phyloP scores from a whole-genome alignment of 2,888 invertebrate genomes.

The Xestia ashworthii region DNA sequence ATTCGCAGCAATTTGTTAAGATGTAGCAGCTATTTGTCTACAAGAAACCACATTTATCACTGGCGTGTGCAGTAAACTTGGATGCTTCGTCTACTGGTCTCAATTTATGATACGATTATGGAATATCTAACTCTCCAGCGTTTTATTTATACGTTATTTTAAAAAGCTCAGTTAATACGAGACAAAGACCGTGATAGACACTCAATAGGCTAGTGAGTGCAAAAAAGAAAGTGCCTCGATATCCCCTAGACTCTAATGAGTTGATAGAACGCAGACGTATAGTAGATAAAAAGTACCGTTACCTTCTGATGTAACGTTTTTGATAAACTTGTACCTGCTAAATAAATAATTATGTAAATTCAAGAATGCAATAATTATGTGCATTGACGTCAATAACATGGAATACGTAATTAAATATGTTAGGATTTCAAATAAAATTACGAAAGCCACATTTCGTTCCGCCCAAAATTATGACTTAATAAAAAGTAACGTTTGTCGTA shows the following conservation, averaged over 20 bases:
- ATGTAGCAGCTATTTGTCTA: slow-evolving; percentile 83
- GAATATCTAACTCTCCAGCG: slow-evolving; percentile 70
- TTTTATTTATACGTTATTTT: slow-evolving; percentile 67
- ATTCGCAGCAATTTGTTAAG: slow-evolving; percentile 80
- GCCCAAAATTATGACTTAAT: slow-evolving; percentile 85
- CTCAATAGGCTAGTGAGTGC: slow-evolving; percentile 10
- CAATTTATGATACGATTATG: slow-evolving; percentile 80
- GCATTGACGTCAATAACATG: slow-evolving; percentile 65
- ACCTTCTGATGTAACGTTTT: slow-evolving; percentile 61
- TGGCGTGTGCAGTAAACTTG: slow-evolving; percentile 67
- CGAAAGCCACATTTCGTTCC: slow-evolving; percentile 80
- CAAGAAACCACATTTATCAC: slow-evolving; percentile 80
- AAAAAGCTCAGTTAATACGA: slow-evolving; percentile 57
- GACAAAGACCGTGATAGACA: slow-evolving; percentile 44
- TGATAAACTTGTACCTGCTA: slow-evolving; percentile 64
- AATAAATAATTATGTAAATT: slow-evolving; percentile 67
- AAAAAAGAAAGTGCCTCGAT: slow-evolving; percentile 28
- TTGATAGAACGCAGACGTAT: slow-evolving; percentile 25
- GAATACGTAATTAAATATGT: slow-evolving; percentile 75
- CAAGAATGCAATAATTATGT: slow-evolving; percentile 68
- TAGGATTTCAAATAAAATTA: slow-evolving; percentile 77
- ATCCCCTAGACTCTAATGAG: slow-evolving; percentile 30
- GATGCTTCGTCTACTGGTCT: slow-evolving; percentile 68
- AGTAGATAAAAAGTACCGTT: slow-evolving; percentile 52
- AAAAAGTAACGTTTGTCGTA: slow-evolving; percentile 81